These are phyloP conservation scores for Teinopalpus imperialis DNA, from an alignment of 2,888 invertebrate genomes.

Conservation along the genomic window DNA sequence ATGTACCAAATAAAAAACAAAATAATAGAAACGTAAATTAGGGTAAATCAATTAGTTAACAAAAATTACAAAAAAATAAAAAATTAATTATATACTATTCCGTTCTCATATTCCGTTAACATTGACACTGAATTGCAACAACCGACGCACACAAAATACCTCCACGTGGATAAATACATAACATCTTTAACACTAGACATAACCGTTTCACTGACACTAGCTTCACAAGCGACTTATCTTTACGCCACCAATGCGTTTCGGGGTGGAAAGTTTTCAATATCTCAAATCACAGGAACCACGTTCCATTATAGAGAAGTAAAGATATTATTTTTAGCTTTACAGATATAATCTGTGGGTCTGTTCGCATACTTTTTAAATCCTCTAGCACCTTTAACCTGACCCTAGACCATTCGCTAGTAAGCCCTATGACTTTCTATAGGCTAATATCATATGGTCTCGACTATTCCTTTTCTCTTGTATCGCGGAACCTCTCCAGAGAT, in stretches of 20 bases:
- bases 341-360: no score
- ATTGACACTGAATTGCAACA: conserved; percentile 1
- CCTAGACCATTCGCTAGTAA: not conserved
- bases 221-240: conserved; percentile 4
- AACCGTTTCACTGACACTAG: conserved; percentile 1
- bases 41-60: no score
- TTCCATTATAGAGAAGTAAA: no score
- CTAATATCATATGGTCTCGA: conserved; percentile 84
- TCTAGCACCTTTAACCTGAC: not conserved
- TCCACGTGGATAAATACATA: not conserved
- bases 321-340: no score
- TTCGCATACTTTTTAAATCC: no score
- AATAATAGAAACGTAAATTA: no score
- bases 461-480: conserved; percentile 80
- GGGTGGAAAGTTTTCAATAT: not conserved
- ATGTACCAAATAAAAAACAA: no score
- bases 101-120: no score
- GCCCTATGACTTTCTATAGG: conserved; percentile 12
- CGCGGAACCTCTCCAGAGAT: conserved; percentile 83
- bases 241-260: not conserved
- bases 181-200: conserved; percentile 8
- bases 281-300: no score
- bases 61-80: no score
- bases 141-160: not conserved
- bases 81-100: no score